These are phyloP conservation scores for Yponomeuta evonymella DNA, from an alignment of 2,888 invertebrate species.

Conservation along the genomic window DNA sequence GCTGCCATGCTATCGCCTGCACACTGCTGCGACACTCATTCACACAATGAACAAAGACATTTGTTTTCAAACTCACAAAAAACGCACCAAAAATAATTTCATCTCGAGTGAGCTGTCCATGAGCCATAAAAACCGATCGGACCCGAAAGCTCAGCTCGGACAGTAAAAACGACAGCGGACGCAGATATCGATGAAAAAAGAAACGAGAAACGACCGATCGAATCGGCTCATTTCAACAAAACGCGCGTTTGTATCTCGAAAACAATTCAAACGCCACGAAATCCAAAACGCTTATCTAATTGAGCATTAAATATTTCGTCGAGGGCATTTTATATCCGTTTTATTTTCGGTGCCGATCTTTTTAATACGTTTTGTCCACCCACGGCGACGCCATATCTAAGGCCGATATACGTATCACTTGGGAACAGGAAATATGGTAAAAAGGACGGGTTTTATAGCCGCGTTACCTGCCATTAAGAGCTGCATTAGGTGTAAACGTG, in stretches of 20 bases:
- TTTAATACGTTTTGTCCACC: constrained; percentile 70
- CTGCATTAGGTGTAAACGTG: constrained; percentile 69
- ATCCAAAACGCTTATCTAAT: constrained; percentile 74
- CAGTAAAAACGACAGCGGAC: constrained; percentile 39
- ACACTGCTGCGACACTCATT: constrained; percentile 45
- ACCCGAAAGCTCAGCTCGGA: constrained; percentile 31
- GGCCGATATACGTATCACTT: constrained; percentile 58
- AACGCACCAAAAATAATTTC: constrained; percentile 63
- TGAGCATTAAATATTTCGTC: constrained; percentile 75
- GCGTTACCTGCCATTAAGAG: constrained; percentile 73
- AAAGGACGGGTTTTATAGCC: constrained; percentile 69
- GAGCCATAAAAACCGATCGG: constrained; percentile 49
- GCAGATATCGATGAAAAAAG: constrained; percentile 11
- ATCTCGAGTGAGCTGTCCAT: constrained; percentile 56
- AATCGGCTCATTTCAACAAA: constrained; percentile 20
- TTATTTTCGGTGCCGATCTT: constrained; percentile 65
- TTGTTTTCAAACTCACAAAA: constrained; percentile 65
- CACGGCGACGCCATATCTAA: constrained; percentile 66
- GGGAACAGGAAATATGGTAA: constrained; percentile 70
- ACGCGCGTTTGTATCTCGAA: constrained; percentile 38
- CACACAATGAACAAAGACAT: constrained; percentile 64
- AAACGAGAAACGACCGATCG: constrained; percentile 26
- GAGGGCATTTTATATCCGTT: constrained; percentile 71
- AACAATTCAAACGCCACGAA: constrained; percentile 70
- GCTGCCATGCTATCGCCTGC: neutral